Evolutionary conservation across 2,797 vertebrate genomes (phyloP).

Genomic region (Furcifer pardalis): DNA sequence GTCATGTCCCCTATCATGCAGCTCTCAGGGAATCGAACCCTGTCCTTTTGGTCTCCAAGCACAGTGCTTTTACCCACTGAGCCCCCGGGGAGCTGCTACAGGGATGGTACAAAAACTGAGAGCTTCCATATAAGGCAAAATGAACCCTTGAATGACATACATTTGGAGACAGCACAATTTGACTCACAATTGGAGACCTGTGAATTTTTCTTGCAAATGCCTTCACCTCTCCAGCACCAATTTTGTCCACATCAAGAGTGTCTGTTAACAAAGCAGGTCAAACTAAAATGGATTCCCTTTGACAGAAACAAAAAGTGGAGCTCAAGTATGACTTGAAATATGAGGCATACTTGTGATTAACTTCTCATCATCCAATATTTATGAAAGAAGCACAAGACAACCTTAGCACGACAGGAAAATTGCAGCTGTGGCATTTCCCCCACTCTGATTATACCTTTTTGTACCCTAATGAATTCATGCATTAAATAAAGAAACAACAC

Average conservation of each 20-base stretch:
- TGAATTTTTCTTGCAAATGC: background rate
- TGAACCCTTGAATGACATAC: background rate
- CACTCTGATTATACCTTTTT: background rate
- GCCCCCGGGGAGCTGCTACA: no score
- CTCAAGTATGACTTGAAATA: background rate
- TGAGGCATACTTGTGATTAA: background rate
- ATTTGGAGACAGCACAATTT: background rate
- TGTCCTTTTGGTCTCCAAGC: no score
- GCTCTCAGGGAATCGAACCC: no score
- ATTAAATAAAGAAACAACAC: background rate
- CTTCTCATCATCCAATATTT: background rate
- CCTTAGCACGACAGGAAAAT: constrained; percentile 7
- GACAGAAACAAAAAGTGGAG: background rate
- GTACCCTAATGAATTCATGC: background rate
- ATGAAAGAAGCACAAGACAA: background rate
- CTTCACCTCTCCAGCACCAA: background rate
- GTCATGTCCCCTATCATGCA: no score
- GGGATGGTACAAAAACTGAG: no score
- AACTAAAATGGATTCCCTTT: background rate
- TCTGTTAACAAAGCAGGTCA: background rate
- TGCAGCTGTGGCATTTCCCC: background rate
- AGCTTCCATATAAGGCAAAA: no score
- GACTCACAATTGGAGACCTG: background rate
- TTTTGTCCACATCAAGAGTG: background rate
- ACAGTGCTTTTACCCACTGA: no score